Evolutionary conservation across 2,888 invertebrate species (phyloP).

Genomic region (Acheta domesticus): DNA sequence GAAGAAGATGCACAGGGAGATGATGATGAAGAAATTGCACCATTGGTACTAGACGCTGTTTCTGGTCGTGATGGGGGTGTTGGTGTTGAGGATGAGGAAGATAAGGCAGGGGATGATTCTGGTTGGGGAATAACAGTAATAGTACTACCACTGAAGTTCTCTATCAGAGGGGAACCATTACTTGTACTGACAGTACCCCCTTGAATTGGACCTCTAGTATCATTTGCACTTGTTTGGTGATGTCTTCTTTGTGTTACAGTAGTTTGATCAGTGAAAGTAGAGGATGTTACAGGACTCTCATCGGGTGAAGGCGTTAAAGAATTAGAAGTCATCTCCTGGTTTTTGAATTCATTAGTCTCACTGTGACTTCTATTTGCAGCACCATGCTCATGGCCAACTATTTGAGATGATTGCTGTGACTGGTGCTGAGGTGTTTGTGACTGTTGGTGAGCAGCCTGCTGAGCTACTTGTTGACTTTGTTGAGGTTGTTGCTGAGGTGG

Average conservation of each 20-base stretch:
- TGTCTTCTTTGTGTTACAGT: constrained; percentile 24
- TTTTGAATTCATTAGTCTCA: constrained; percentile 26
- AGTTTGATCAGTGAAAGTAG: constrained; percentile 53
- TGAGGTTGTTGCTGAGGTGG: constrained; percentile 22
- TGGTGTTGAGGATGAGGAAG: constrained; percentile 30
- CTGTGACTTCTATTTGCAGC: constrained; percentile 35
- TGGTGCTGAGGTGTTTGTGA: not conserved
- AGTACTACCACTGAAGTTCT: constrained; percentile 25
- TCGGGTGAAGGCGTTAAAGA: constrained; percentile 29
- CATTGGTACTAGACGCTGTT: constrained; percentile 25
- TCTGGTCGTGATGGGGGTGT: constrained; percentile 29
- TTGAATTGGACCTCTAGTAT: constrained; percentile 67
- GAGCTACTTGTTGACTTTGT: not conserved
- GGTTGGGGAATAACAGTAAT: constrained; percentile 28
- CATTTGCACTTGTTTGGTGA: constrained; percentile 19
- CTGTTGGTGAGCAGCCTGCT: not conserved
- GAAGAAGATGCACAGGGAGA: constrained; percentile 36
- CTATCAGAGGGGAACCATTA: constrained; percentile 52
- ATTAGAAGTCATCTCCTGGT: not conserved
- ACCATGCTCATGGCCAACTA: constrained; percentile 23
- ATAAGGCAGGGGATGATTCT: constrained; percentile 30
- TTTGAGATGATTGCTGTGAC: not conserved
- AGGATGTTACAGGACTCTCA: constrained; percentile 63
- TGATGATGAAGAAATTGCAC: constrained; percentile 32
- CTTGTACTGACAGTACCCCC: constrained; percentile 82